Evolutionary conservation across 2,113 vertebrate species (phyloP), one percentile per base, ranked within the genome.

Genomic region (Guaruba guarouba): DNA sequence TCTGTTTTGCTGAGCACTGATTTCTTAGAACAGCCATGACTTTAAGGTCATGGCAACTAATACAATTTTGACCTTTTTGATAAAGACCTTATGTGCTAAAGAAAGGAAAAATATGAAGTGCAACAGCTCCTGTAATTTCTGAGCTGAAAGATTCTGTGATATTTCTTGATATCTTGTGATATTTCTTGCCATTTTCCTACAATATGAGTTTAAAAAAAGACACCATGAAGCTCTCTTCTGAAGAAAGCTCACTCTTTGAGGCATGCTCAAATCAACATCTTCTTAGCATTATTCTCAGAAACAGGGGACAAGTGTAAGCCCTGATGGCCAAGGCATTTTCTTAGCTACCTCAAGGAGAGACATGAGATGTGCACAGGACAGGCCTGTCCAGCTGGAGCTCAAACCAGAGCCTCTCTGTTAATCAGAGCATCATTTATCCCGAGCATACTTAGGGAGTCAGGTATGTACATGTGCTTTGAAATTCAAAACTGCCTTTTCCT

Each of bases 311-410:
- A 54, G 9, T 33, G 23, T 62, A 57, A 83, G 24, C 17, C 11
- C 23, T 2, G 1, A 0, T 44, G n/a, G 8, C 29, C 2, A 8
- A 57, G 64, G 18, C 19, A 17, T 18, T 8, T 89, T 91, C 35
- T 25, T 43, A 11, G 39, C 48, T 51, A 39, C 33, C 35, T 71
- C 46, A 46, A 9, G 54, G 16, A 61, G n/a, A 49, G 28, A 24
- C 4, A 0, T 13, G 35, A 66, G 31, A 20, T 0, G 2, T 5
- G 7, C 3, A 6, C 5, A 29, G 37, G 55, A 27, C 27, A 44
- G 17, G 13, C 41, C 15, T 37, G 20, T 43, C 19, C 1, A 1
- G 14, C 68, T 55, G 44, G 23, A 70, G 17, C 33, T 86, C 73
- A 20, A 4, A 49, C 43, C 39, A 31, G 27, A 31, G 11, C 7